Conservation (phyloP, 2,797 vertebrate genomes). For the Clarias platycephalus region DNA sequence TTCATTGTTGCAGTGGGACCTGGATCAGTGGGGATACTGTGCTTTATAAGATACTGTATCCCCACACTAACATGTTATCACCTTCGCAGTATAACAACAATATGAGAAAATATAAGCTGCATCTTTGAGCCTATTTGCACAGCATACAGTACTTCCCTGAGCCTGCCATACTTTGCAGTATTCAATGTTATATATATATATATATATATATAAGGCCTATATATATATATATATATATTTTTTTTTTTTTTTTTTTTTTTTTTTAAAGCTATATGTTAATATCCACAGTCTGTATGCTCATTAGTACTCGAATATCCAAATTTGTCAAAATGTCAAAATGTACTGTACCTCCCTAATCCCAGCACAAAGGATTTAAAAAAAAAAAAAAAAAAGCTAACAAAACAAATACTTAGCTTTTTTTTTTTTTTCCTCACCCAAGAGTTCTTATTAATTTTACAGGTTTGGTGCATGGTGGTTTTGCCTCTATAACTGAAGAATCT, state of each 20-base stretch:
- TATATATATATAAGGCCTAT: too few species aligned
- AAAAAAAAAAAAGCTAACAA: not conserved
- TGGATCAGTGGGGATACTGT: not conserved
- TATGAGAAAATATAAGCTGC: not conserved
- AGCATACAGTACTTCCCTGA: not conserved
- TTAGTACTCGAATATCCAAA: not conserved
- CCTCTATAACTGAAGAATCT: not conserved
- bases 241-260: too few species aligned
- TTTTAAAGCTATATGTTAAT: not conserved
- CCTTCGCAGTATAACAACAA: not conserved
- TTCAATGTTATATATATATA: not conserved
- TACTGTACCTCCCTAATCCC: not conserved
- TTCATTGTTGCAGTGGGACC: not conserved
- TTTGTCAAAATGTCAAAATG: constrained; percentile 1
- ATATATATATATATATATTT: too few species aligned
- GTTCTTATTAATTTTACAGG: not conserved
- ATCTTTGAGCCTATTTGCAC: not conserved
- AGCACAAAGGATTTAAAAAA: not conserved
- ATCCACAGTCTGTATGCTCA: not conserved
- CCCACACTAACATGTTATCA: not conserved
- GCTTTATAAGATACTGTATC: not conserved
- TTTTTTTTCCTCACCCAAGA: not conserved
- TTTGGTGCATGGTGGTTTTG: not conserved
- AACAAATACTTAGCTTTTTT: not conserved
- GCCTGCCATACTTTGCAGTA: not conserved